Conservation (phyloP, 2,888 invertebrate genomes). For the Acrocyrtus sp. region DNA sequence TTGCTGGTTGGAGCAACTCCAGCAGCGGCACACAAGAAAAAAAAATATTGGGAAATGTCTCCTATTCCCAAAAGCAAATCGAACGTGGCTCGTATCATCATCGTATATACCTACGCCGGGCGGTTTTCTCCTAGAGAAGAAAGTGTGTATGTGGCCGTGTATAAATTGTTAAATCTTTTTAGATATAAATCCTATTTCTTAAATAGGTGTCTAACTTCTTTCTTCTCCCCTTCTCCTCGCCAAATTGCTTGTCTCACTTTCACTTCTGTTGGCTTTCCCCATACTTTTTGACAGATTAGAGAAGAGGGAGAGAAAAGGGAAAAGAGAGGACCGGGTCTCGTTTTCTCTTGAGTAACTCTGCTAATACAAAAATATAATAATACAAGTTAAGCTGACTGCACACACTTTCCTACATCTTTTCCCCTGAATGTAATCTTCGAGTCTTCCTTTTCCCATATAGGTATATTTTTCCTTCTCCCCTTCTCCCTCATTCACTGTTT, state of each 20-base stretch:
- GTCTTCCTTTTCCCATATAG: no score
- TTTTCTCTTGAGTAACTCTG: slow-evolving; percentile 22
- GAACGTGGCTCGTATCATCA: no score
- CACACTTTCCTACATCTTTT: no score
- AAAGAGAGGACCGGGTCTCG: slow-evolving; percentile 14
- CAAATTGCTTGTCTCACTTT: slow-evolving; percentile 38
- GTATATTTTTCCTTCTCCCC: no score
- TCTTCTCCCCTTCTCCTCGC: slow-evolving; percentile 21
- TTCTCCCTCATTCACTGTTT: no score
- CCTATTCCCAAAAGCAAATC: background rate
- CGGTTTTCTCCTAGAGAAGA: no score
- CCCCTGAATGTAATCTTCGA: no score
- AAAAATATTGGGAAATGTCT: no score
- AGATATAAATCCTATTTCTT: slow-evolving; percentile 8
- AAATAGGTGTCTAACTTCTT: slow-evolving; percentile 12
- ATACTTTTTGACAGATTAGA: slow-evolving; percentile 33
- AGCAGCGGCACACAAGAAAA: no score
- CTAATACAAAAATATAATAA: slow-evolving; percentile 38
- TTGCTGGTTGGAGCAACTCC: no score
- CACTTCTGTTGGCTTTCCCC: slow-evolving; percentile 13
- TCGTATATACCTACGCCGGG: no score
- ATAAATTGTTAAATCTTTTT: background rate
- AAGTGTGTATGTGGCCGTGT: background rate
- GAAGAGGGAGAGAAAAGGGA: slow-evolving; percentile 16
- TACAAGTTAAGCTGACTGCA: slow-evolving; percentile 12